phyloP scores from a whole-genome alignment of 37 sponge, comb jelly and placozoan genomes.

The Chondrilla cf. caribensis region DNA sequence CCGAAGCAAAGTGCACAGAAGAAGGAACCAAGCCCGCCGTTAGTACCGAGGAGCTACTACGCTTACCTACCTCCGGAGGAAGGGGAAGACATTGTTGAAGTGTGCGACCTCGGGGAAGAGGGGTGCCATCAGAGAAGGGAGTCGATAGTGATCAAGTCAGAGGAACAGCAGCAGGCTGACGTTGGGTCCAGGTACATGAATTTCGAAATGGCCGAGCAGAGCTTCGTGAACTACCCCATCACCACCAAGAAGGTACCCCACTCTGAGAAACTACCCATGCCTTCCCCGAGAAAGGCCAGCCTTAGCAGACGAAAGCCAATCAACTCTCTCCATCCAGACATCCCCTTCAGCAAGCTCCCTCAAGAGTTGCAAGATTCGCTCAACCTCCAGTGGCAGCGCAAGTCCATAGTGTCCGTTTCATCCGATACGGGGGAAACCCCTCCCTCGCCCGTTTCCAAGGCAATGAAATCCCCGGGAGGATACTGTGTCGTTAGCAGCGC shows the following conservation, averaged over 20 bases:
- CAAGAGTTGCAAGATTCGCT: not conserved
- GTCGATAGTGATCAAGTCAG: not conserved
- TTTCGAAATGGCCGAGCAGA: not conserved
- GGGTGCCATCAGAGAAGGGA: not conserved
- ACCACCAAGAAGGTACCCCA: not conserved
- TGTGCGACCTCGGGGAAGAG: not conserved
- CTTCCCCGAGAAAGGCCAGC: conserved; percentile 18
- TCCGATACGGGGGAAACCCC: not conserved
- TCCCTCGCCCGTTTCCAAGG: not conserved
- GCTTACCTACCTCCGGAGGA: not conserved
- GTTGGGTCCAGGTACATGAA: not conserved
- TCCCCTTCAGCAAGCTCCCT: not conserved
- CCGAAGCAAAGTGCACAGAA: not conserved
- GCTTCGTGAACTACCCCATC: not conserved
- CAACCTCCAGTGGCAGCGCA: not conserved
- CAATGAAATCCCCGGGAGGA: not conserved
- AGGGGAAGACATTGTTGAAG: not conserved
- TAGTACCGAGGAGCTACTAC: too few relatives aligned
- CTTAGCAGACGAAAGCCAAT: not conserved
- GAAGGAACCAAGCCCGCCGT: not conserved
- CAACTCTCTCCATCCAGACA: conserved; percentile 1
- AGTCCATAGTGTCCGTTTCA: not conserved
- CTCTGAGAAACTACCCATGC: conserved; percentile 3
- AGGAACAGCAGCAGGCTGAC: too few relatives aligned
- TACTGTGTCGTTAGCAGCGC: conserved; percentile 5